Evolutionary conservation across 1,140 invertebrate genomes (phyloP), one percentile per base, ranked within the genome.

Genomic region (fruit fly (Drosophila melanogaster)): DNA sequence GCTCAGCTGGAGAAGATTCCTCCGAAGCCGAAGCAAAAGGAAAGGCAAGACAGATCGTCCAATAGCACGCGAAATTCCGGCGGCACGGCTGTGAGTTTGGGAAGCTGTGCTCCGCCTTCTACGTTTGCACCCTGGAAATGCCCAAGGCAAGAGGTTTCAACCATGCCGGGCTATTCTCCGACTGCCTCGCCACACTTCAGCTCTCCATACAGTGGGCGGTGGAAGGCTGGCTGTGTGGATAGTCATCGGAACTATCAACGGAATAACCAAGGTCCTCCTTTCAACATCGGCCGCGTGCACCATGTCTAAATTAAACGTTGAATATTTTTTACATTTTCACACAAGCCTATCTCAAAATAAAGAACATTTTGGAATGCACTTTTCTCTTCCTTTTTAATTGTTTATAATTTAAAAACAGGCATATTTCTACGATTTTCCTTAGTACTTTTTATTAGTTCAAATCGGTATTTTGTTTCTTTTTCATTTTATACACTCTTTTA

Each of bases 401-500:
- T 10, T 30, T 1, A 22, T 22, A 3, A 22, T 22, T 22, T 22
- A 22, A 30, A 10, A 30, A 30, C 1, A 33, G 1, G 15, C 10
- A 37, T 8, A 12, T 38, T 40, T 15, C 0, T 47, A 40, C 10
- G 10, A 50, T 49, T 49, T 73, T 51, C 3, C 17, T 56, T 65
- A 56, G 40, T 56, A 74, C 26, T 75, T 75, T 41, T 65, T 75
- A 75, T 75, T 75, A 75, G 59, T 75, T 75, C 47, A 57, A 75
- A 75, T 76, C 54, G 75, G 24, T 66, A 59, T 60, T 77, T 76
- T 77, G 43, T 50, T 60, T 30, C 30, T 7, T 30, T 60, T 76
- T 30, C 57, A 43, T 56, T 83, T 79, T 86, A 81, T 86, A 86
- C 83, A 86, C 83, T 69, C 55, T 78, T 40, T 60, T 62, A 59